These are phyloP conservation scores for Zele albiditarsus DNA, from an alignment of 2,888 invertebrate species.

Conservation along the genomic window DNA sequence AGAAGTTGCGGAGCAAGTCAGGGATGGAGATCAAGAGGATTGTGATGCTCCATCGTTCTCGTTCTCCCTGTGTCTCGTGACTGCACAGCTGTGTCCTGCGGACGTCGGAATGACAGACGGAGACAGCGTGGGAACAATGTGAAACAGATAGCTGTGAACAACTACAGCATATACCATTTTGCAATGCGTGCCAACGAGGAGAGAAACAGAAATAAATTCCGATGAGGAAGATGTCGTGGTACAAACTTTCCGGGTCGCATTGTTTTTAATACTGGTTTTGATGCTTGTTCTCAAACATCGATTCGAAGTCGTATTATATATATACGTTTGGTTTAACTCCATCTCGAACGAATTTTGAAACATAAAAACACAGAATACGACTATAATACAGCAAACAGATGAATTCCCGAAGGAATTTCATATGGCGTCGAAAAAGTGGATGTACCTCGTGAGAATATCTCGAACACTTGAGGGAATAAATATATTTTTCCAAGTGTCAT, in stretches of 20 bases:
- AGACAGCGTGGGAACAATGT: slow-evolving; percentile 71
- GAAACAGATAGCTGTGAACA: slow-evolving; percentile 68
- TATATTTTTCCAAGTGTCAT: background rate
- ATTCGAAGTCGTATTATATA: background rate
- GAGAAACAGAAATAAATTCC: background rate
- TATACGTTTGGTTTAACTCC: background rate
- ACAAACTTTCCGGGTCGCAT: background rate
- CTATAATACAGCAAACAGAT: too few species aligned
- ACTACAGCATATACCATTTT: background rate
- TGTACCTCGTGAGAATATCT: slow-evolving; percentile 48
- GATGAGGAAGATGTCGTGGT: background rate
- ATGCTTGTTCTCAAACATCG: background rate
- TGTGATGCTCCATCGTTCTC: background rate
- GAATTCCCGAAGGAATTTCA: background rate
- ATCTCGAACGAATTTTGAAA: too few species aligned
- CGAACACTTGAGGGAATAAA: slow-evolving; percentile 37
- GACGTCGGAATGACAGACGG: slow-evolving; percentile 61
- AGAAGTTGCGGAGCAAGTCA: slow-evolving; percentile 36
- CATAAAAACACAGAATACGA: too few species aligned
- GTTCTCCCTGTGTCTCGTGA: background rate
- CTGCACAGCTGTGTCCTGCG: slow-evolving; percentile 32
- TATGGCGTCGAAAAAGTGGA: slow-evolving; percentile 20
- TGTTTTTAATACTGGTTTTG: background rate
- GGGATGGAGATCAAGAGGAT: background rate
- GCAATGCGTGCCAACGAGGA: slow-evolving; percentile 33